These are phyloP conservation scores for Lacerta viridis DNA, from an alignment of 2,797 vertebrate genomes.

Conservation along the genomic window DNA sequence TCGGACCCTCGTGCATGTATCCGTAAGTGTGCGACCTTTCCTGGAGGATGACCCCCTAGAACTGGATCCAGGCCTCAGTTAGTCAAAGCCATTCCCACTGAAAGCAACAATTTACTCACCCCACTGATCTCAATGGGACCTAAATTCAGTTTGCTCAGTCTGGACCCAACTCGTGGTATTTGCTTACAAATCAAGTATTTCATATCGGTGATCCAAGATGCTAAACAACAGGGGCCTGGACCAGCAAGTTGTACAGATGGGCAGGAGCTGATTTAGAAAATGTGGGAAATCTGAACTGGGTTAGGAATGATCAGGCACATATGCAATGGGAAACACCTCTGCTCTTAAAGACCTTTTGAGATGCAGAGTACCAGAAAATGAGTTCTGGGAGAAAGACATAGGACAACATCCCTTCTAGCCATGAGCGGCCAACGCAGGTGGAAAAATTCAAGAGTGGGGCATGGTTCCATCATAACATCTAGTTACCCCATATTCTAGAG, in stretches of 20 bases:
- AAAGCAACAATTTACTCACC: too few relatives aligned
- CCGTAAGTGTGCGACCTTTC: constrained; percentile 74
- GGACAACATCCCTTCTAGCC: background rate
- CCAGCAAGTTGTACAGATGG: too few relatives aligned
- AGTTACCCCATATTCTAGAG: too few relatives aligned
- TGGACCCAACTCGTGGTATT: background rate
- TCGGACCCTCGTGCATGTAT: constrained; percentile 83
- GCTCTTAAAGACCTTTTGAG: background rate
- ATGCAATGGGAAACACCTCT: background rate
- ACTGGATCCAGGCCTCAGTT: background rate
- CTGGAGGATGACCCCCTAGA: too few relatives aligned
- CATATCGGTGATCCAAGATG: background rate
- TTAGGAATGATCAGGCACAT: background rate
- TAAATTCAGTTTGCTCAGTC: background rate
- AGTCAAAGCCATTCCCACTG: background rate
- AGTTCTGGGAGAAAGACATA: background rate
- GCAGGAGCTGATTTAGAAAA: background rate
- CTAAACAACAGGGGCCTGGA: background rate
- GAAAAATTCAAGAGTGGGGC: too few relatives aligned
- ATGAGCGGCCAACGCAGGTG: too few relatives aligned
- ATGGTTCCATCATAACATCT: too few relatives aligned
- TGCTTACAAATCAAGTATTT: background rate
- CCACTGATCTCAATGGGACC: background rate
- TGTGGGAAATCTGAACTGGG: background rate
- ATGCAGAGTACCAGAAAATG: background rate